Evolutionary conservation across 2,797 vertebrate genomes (phyloP).

Genomic region (Schizopygopsis malacanthus): DNA sequence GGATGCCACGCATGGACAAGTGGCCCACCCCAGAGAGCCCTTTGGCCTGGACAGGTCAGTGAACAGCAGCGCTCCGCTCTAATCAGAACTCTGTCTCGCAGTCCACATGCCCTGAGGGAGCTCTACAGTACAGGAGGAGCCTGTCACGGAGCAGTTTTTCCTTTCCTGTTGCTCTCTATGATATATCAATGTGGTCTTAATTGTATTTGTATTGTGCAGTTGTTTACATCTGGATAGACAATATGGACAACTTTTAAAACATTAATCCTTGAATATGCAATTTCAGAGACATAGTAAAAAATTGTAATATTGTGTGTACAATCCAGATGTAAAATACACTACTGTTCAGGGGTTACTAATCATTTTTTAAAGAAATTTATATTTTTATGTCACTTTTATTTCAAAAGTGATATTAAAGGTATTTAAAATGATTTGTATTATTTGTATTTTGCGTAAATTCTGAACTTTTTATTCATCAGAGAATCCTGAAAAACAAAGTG

Average conservation of each 20-base stretch:
- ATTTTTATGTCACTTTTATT: not conserved
- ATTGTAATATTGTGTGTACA: not conserved
- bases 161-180: not conserved
- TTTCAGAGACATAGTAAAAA: not conserved
- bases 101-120: not conserved
- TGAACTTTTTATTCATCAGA: not conserved
- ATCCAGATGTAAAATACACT: not conserved
- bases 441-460: not conserved
- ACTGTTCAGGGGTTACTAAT: not conserved
- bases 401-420: too few relatives aligned
- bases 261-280: not conserved
- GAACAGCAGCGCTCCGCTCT: constrained; percentile 23
- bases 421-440: not conserved
- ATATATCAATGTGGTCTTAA: not conserved
- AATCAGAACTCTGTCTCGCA: constrained; percentile 22
- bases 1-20: constrained; percentile 27
- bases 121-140: not conserved
- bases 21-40: constrained; percentile 37
- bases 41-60: constrained; percentile 26
- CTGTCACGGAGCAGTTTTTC: not conserved
- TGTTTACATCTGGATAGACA: not conserved
- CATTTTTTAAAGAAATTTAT: not conserved
- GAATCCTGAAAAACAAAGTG: not conserved
- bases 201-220: not conserved
- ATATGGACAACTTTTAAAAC: not conserved